Conservation (phyloP, 2,113 vertebrate genomes). For the Coracopsis vasa region DNA sequence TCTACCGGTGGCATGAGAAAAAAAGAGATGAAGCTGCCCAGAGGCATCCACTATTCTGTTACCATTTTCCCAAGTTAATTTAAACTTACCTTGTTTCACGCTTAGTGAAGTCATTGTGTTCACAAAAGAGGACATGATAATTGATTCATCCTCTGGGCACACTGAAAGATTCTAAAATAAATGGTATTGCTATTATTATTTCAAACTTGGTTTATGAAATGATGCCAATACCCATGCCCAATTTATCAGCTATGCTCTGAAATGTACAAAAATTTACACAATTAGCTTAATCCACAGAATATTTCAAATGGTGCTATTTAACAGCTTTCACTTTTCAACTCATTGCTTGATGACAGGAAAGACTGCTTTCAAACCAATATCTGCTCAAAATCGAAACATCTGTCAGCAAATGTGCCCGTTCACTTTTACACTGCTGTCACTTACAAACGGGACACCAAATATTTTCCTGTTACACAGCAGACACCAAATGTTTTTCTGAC, state of each 20-base stretch:
- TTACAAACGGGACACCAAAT: neutral
- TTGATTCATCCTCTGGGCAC: conserved; percentile 97
- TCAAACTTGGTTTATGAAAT: neutral
- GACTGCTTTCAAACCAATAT: neutral
- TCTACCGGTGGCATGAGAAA: neutral
- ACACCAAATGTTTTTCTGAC: neutral
- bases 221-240: neutral
- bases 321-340: neutral
- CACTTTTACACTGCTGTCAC: neutral
- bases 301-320: neutral
- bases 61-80: neutral
- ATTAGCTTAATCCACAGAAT: fast-evolving
- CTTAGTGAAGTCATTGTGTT: conserved; percentile 99
- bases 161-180: conserved; percentile 92
- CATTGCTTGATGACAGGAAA: neutral
- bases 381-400: neutral
- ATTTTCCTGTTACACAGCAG: neutral
- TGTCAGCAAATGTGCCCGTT: fast-evolving
- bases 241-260: neutral
- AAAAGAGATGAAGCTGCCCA: neutral
- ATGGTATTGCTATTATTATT: neutral
- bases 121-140: conserved; percentile 99
- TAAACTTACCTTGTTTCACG: conserved; percentile 91
- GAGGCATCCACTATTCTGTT: neutral
- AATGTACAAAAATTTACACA: neutral